Base-by-base conservation (phyloP, 2,888 invertebrate genomes). In the Tenodera sinensis region DNA sequence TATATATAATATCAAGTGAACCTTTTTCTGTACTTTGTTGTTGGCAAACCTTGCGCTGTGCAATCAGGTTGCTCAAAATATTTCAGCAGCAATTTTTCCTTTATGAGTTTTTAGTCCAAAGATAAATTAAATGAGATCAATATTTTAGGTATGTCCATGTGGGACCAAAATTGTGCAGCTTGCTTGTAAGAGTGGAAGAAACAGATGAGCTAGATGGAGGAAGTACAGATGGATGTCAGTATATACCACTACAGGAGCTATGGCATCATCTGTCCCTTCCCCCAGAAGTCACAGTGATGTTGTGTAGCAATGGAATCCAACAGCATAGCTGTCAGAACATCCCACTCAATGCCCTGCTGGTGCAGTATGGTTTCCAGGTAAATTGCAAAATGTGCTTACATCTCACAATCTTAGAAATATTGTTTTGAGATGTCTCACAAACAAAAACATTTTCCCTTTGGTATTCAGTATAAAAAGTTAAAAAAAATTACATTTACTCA, bases 281-380 rank as follows among this genome's bases (percentile, higher is more conserved):
- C 90, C 92, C 93, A 15, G 92, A 92, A 86, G 91, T 92, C 20
- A 94, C 94, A 27, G 91, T 94, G 25, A 92, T 94, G 91, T 91
- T 94, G 1, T 94, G 94, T 91, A 93, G 93, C 88, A 94, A 94
- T 91, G 93, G 93, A 88, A 92, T 94, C 89, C 94, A 94, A 91
- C 92, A 92, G 42, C 89, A 34, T 14, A 83, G 88, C 90, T 86
- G 92, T 90, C 93, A 93, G 90, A 91, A 92, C 90, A 92, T 95
- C 88, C 95, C 95, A n/a, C 93, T 93, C 28, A 94, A 95, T 91
- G 93, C 95, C 83, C 93, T 95, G 90, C 93, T 95, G 83, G 94
- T 94, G 81, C 95, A 95, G 92, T 95, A 95, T 92, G 95, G 95
- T 83, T 95, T 95, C 92, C 94, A 95, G 94, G 95, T 95, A 30